Base-by-base conservation (phyloP, 1,140 invertebrate species). In the Ptiloglossa arizonensis region DNA sequence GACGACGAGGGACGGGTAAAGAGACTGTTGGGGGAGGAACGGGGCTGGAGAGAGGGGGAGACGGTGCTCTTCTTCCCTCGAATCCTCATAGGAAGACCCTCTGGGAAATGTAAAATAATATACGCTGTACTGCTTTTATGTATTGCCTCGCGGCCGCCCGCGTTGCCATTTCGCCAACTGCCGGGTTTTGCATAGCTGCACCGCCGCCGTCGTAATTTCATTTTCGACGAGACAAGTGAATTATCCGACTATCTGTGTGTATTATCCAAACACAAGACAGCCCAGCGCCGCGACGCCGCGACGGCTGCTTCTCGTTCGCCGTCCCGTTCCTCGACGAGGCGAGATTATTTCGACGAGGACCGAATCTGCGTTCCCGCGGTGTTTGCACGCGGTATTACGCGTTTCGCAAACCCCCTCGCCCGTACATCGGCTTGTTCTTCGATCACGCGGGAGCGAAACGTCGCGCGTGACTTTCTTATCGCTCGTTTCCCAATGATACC, bases 71-170 rank as follows among this genome's bases (percentile, higher is more conserved):
- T 59, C 46, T 13, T 48, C 64, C 15, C 41, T 46, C 32, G 64
- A 56, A 67, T 69, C 27, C 56, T 75, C 52, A 48, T 57, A 68
- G 63, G 46, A 62, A 22, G 63, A 72, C 78, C 88, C 79, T 80
- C 69, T 78, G 86, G 89, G 85, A 87, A 83, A 86, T 89, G 87
- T 87, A 90, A 90, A 90, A 90, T 90, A 90, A 90, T 90, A 89
- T 87, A 81, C 86, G 76, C 69, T 56, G 79, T 85, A 83, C 86
- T 85, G 75, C 82, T 84, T 85, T 85, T 81, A 81, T 85, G 82
- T 79, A 72, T 84, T 57, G 82, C 81, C 68, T 85, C 81, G 71
- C 62, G 70, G 71, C 77, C 60, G 64, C 80, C n/a, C 77, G 75
- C 77, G 67, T 83, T 69, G 77, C 72, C 63, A 56, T 83, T 84